Conservation (phyloP, 2,888 invertebrate genomes). For the Tricholauxania praeusta region DNA sequence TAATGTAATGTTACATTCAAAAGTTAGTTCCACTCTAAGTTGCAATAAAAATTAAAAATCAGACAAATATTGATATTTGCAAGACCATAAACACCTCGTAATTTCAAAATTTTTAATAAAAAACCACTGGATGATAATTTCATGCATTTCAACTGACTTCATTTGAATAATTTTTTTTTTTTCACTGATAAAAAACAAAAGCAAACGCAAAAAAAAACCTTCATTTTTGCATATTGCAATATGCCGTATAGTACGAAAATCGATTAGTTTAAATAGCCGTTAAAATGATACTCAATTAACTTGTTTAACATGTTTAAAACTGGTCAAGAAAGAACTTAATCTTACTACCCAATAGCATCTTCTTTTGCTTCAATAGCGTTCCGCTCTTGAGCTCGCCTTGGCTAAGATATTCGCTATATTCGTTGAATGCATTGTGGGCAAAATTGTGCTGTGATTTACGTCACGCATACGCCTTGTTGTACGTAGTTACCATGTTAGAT, state of each 20-base stretch:
- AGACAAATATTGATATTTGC: too few relatives aligned
- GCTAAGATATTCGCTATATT: background rate
- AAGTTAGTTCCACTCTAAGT: too few relatives aligned
- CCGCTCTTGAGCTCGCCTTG: background rate
- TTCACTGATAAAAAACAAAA: background rate
- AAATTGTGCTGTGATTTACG: background rate
- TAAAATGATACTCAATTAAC: background rate
- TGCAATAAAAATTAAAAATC: too few relatives aligned
- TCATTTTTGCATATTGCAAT: too few relatives aligned
- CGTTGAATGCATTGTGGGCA: background rate
- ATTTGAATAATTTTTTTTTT: background rate
- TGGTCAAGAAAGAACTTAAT: too few relatives aligned
- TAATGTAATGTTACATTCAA: too few relatives aligned
- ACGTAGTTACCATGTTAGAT: background rate
- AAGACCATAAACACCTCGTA: too few relatives aligned
- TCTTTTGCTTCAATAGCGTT: background rate
- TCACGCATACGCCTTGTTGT: conserved; percentile 10
- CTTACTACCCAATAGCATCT: background rate
- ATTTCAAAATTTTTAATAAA: too few relatives aligned
- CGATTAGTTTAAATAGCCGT: conserved; percentile 3
- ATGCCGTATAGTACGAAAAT: background rate
- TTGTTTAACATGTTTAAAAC: conserved; percentile 7
- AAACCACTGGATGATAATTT: too few relatives aligned
- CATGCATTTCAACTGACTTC: too few relatives aligned
- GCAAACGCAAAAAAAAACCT: background rate